Evolutionary conservation across 2,113 vertebrate species (phyloP), one percentile per base, ranked within the genome.

Genomic region (Neofelis nebulosa): DNA sequence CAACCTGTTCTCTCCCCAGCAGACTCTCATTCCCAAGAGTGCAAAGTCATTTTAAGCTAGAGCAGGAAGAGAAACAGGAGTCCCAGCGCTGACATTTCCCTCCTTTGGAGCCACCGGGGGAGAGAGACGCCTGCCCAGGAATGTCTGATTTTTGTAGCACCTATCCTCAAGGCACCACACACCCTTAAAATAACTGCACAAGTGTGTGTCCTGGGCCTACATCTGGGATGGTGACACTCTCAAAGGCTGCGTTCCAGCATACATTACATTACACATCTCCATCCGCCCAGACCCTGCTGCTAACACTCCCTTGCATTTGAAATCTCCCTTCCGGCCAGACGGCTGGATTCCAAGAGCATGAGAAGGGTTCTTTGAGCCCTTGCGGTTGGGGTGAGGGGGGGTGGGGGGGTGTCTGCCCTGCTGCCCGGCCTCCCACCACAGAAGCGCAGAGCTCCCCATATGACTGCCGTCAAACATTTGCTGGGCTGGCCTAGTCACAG

Each of bases 11-110:
- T 45, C 86, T 33, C 11, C 63, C n/a, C 50, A 41, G 73, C 8
- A 15, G 57, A 36, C 52, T 89, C 93, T 48, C 41, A 92, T 50
- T 36, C 57, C 81, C 73, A 88, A 71, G 91, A 85, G 91, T 27
- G 88, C n/a, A 16, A 41, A 86, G 63, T 69, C 27, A 31, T 21
- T 48, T 68, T 69, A 23, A 76, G 41, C 91, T 38, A 1, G 45
- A 7, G 45, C 29, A 7, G 11, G n/a, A 84, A n/a, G 78, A 25
- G 11, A 78, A 69, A 19, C n/a, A 25, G 41, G 48, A 12, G 78
- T n/a, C 19, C 25, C 52, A 5, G 9, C 1, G 3, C 6, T 3
- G 15, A n/a, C 52, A 6, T 3, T 31, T 93, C 57, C 48, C 82
- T 91, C 71, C 45, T 71, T 2, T 1, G 57, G n/a, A 48, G 7